Evolutionary conservation across 92 coral and sea anemone genomes (phyloP), one percentile per base, ranked within the genome.

Genomic region (Virgularia gustaviana): DNA sequence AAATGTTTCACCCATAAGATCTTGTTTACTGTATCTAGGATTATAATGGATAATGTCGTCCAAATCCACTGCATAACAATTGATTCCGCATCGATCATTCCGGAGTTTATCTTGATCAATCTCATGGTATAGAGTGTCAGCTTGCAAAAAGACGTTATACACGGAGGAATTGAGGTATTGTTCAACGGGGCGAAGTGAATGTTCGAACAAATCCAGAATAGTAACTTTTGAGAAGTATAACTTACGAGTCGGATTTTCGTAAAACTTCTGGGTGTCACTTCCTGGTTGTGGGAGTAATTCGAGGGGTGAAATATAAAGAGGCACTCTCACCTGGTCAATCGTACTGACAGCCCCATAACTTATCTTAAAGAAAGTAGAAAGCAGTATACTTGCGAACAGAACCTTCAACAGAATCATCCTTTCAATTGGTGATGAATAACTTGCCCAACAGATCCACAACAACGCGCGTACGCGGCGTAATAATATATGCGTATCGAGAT

Each of bases 271-370:
- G 13, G 59, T 30, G 1, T 11, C 34, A 32, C 35, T 57, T 29
- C 27, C 11, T 2, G 75, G 75, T 38, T 68, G 75, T 15, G 75
- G 75, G 16, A 68, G 38, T 0, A 32, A 36, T 49, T 30, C 51
- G 18, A 68, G 47, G 32, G 75, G 75, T 30, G 75, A 31, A 32
- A 68, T 68, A 33, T 49, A 68, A 31, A 68, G 55, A 47, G 75
- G 75, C 51, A 68, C 36, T 51, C 61, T n/a, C n/a, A n/a, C n/a
- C n/a, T n/a, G n/a, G n/a, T n/a, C n/a, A n/a, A n/a, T n/a, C n/a
- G n/a, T n/a, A n/a, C n/a, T n/a, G n/a, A n/a, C n/a, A n/a, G n/a
- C n/a, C n/a, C n/a, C n/a, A n/a, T n/a, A n/a, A n/a, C n/a, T n/a
- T n/a, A n/a, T n/a, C n/a, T n/a, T n/a, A n/a, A n/a, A n/a, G n/a